Conservation (phyloP, 2,888 invertebrate genomes). For the Helleia helle region DNA sequence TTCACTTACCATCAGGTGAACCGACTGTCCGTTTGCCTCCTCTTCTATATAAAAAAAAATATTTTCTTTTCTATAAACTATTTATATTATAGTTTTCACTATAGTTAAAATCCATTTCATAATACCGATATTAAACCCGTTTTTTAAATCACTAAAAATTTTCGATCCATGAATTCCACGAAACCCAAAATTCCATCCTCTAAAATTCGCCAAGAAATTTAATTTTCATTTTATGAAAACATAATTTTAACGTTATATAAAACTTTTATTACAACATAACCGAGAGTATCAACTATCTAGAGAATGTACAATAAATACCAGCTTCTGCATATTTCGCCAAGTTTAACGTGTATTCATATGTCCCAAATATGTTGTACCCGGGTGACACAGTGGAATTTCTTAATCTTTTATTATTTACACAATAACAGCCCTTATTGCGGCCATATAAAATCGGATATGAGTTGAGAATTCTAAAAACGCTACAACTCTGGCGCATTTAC, state of each 20-base stretch:
- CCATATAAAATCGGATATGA: background rate
- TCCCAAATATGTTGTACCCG: conserved; percentile 1
- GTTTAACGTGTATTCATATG: background rate
- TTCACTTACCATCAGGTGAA: too few relatives aligned
- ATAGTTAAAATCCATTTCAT: too few relatives aligned
- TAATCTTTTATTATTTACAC: background rate
- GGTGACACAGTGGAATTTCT: background rate
- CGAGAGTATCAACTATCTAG: background rate
- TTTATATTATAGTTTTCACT: too few relatives aligned
- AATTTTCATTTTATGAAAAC: background rate
- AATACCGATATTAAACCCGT: too few relatives aligned
- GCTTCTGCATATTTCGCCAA: background rate
- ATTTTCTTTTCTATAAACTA: too few relatives aligned
- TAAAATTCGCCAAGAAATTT: background rate
- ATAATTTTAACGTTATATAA: background rate
- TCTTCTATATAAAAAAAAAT: too few relatives aligned
- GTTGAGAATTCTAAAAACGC: background rate
- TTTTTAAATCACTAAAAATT: too few relatives aligned
- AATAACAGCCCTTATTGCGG: background rate
- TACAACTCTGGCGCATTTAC: background rate
- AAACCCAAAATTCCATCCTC: conserved; percentile 4
- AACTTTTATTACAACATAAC: conserved; percentile 4
- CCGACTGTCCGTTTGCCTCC: too few relatives aligned
- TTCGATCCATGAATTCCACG: too few relatives aligned
- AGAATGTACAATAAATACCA: background rate